Percentiles rank a stretch among this genome's conserved stretches.
Evolutionary conservation across 2,888 invertebrate genomes (phyloP).

Genomic region (Linnaemya vulpina): DNA sequence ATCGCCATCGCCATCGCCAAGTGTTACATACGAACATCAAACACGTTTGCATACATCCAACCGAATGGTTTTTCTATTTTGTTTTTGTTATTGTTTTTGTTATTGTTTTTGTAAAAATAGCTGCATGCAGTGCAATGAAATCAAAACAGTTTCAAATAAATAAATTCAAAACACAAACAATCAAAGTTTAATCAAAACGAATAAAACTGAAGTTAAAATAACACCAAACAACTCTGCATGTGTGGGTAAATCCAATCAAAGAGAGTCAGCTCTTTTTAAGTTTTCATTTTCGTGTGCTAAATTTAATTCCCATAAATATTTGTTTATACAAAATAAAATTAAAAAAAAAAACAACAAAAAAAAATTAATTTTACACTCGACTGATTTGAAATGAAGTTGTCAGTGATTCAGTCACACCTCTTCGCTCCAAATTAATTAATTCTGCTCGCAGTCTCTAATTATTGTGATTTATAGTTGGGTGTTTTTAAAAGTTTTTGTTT

Average conservation of each 20-base stretch:
- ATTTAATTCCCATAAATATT: conserved; percentile 2
- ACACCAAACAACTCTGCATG: not conserved
- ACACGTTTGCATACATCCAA: not conserved
- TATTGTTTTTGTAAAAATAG: too few species aligned
- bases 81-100: too few species aligned
- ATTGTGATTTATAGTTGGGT: not conserved
- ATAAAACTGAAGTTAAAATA: conserved; percentile 24
- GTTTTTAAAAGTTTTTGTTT: not conserved
- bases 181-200: conserved; percentile 38
- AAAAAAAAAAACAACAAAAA: not conserved
- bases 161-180: conserved; percentile 23
- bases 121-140: conserved; percentile 16
- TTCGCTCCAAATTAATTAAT: conserved; percentile 19
- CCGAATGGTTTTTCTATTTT: not conserved
- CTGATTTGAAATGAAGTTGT: conserved; percentile 2
- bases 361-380: conserved; percentile 31
- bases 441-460: not conserved
- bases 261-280: not conserved
- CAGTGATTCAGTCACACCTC: conserved; percentile 36
- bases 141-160: conserved; percentile 15
- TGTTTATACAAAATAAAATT: too few species aligned
- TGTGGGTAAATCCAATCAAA: conserved; percentile 8
- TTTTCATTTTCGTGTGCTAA: not conserved
- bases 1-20: conserved; percentile 49
- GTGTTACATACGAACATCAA: conserved; percentile 15